phyloP scores from a whole-genome alignment of 2,888 invertebrate species.

The Trichopria drosophilae region DNA sequence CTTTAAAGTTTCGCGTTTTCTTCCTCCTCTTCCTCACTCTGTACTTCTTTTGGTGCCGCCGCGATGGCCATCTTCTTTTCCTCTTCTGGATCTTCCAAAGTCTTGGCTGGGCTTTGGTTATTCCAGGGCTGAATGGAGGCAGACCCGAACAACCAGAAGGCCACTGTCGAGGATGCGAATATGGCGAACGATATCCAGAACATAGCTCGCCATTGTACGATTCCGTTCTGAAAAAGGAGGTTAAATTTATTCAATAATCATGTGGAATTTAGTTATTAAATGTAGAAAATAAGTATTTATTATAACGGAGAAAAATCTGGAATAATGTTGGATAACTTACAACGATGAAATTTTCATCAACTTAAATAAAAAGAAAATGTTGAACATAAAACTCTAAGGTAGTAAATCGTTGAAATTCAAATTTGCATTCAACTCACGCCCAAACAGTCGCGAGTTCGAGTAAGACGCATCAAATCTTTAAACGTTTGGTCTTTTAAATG shows the following conservation, averaged over 20 bases:
- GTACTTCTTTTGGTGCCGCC: slow-evolving; percentile 26
- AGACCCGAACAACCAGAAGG: slow-evolving; percentile 73
- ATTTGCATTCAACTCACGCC: too few species aligned
- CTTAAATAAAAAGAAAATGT: too few species aligned
- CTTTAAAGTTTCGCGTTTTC: slow-evolving; percentile 50
- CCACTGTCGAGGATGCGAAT: slow-evolving; percentile 70
- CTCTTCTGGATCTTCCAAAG: slow-evolving; percentile 39
- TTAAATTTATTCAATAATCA: neutral
- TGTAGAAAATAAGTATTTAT: too few species aligned
- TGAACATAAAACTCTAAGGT: too few species aligned
- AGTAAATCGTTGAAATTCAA: too few species aligned
- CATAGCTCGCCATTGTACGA: slow-evolving; percentile 74
- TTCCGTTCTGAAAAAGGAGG: slow-evolving; percentile 67
- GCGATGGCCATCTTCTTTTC: slow-evolving; percentile 43
- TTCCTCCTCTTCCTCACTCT: slow-evolving; percentile 43
- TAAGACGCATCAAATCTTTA: too few species aligned
- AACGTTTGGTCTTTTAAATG: too few species aligned
- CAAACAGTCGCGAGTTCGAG: too few species aligned
- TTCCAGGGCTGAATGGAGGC: slow-evolving; percentile 76
- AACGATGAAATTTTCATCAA: too few species aligned
- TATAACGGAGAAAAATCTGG: too few species aligned
- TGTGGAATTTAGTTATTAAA: too few species aligned
- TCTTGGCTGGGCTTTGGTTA: slow-evolving; percentile 54
- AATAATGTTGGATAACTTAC: too few species aligned
- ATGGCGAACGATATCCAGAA: slow-evolving; percentile 73